phyloP scores from a whole-genome alignment of 2,888 invertebrate species.

The Phymatocera aterrima region DNA sequence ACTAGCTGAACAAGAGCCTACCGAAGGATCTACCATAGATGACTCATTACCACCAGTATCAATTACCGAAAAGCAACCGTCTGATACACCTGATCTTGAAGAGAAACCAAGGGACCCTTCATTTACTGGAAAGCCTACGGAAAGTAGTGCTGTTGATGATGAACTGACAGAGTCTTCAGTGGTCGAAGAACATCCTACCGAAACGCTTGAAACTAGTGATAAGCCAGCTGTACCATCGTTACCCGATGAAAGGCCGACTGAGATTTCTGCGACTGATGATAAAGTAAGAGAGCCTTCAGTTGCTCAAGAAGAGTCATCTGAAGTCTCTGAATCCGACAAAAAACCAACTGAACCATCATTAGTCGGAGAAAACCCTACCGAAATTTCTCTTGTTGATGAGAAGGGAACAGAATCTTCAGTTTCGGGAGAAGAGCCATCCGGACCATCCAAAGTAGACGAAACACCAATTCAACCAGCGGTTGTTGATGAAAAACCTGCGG shows the following conservation, averaged over 20 bases:
- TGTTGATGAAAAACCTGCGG: neutral
- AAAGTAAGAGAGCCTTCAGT: constrained; percentile 22
- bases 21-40: constrained; percentile 47
- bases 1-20: constrained; percentile 51
- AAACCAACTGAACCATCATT: constrained; percentile 13
- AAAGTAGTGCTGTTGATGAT: constrained; percentile 40
- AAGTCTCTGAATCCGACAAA: constrained; percentile 34
- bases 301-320: constrained; percentile 43
- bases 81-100: constrained; percentile 47
- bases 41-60: constrained; percentile 47
- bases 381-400: constrained; percentile 20
- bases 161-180: constrained; percentile 35
- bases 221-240: constrained; percentile 45
- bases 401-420: constrained; percentile 42
- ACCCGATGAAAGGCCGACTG: constrained; percentile 19
- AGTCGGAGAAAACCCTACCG: constrained; percentile 17
- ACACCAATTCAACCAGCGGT: constrained; percentile 21
- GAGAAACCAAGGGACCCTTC: constrained; percentile 38
- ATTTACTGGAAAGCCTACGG: constrained; percentile 44
- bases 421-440: constrained; percentile 33
- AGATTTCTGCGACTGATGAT: neutral
- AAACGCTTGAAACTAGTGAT: constrained; percentile 51
- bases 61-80: constrained; percentile 35
- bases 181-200: constrained; percentile 48
- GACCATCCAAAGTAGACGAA: constrained; percentile 1